These are phyloP conservation scores for Physeter macrocephalus DNA, from an alignment of 2,113 vertebrate species.

Conservation along the genomic window DNA sequence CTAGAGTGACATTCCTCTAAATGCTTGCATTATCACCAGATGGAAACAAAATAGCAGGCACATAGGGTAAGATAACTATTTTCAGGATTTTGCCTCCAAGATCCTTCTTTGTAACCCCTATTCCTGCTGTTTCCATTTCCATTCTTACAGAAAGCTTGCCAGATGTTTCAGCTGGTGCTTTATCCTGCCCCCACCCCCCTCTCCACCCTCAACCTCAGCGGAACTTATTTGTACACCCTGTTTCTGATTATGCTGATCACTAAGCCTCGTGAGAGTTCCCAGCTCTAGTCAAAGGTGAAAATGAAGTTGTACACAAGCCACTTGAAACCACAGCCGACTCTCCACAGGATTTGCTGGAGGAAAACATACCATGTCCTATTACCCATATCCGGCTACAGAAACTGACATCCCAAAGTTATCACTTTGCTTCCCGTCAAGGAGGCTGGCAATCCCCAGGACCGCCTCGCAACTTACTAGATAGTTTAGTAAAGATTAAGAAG, in stretches of 20 bases:
- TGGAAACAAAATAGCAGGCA: background rate
- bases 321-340: background rate
- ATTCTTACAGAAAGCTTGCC: background rate
- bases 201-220: background rate
- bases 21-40: background rate
- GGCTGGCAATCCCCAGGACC: background rate
- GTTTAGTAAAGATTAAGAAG: background rate
- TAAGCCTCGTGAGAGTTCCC: background rate
- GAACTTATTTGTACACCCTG: slow-evolving; percentile 2
- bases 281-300: background rate
- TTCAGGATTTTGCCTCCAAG: slow-evolving; percentile 33
- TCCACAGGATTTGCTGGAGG: background rate
- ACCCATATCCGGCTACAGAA: background rate
- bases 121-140: background rate
- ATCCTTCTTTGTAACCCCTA: background rate
- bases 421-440: background rate
- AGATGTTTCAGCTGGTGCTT: background rate
- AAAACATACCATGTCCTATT: background rate
- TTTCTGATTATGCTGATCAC: background rate
- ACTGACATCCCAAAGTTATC: background rate
- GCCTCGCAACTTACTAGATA: background rate
- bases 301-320: background rate
- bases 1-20: background rate
- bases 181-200: background rate
- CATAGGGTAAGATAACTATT: background rate